Evolutionary conservation across 2,113 vertebrate species (phyloP).

Genomic region (Fulica atra): DNA sequence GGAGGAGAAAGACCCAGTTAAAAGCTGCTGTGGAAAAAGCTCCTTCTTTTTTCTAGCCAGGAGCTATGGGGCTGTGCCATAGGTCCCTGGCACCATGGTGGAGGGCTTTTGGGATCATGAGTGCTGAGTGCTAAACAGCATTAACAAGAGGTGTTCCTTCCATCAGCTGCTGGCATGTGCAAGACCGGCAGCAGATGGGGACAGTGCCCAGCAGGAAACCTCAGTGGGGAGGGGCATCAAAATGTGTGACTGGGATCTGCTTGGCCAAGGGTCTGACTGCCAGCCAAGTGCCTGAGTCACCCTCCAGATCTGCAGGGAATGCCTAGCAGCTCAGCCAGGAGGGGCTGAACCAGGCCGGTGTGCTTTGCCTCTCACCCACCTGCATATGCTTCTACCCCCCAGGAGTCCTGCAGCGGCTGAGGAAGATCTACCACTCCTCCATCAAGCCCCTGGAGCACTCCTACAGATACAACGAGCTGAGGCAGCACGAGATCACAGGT

Average conservation of each 20-base stretch:
- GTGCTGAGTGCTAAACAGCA: not conserved
- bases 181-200: not conserved
- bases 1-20: not conserved
- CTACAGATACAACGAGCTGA: constrained; percentile 96
- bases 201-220: not conserved
- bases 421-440: constrained; percentile 93
- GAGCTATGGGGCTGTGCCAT: not conserved
- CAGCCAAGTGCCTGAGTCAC: not conserved
- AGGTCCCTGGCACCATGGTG: not conserved
- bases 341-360: not conserved
- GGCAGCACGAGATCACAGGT: constrained; percentile 98
- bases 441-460: constrained; percentile 97
- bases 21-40: not conserved
- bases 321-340: not conserved
- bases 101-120: not conserved
- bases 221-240: not conserved
- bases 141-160: not conserved
- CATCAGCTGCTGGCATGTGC: not conserved
- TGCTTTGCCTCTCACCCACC: not conserved
- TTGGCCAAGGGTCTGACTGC: not conserved
- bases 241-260: not conserved
- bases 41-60: not conserved
- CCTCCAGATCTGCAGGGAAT: not conserved
- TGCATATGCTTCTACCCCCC: not conserved
- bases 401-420: constrained; percentile 86